phyloP scores from a whole-genome alignment of 1,140 invertebrate species.

The Helicoverpa armigera region DNA sequence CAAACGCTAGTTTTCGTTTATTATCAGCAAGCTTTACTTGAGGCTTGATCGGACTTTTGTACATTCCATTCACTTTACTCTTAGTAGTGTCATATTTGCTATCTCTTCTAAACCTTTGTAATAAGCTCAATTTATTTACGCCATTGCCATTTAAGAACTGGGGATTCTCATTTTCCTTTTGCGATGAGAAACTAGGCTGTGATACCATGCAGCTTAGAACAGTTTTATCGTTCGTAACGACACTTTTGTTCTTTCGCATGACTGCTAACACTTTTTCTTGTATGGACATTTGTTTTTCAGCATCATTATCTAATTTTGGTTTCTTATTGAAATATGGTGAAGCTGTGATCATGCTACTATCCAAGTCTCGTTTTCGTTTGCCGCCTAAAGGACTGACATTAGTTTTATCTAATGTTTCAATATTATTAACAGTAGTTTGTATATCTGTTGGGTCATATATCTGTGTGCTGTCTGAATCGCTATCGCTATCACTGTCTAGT shows the following conservation, averaged over 20 bases:
- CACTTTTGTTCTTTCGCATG: slow-evolving; percentile 58
- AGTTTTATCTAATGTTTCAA: slow-evolving; percentile 26
- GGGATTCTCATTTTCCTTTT: slow-evolving; percentile 75
- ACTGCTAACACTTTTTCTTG: slow-evolving; percentile 74
- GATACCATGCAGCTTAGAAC: slow-evolving; percentile 54
- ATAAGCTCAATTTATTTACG: slow-evolving; percentile 59
- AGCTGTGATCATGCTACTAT: slow-evolving; percentile 58
- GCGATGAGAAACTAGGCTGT: slow-evolving; percentile 55
- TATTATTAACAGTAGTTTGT: background rate
- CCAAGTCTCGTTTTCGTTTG: slow-evolving; percentile 72
- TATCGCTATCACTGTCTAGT: slow-evolving; percentile 76
- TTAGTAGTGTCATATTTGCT: slow-evolving; percentile 55
- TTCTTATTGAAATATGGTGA: slow-evolving; percentile 80
- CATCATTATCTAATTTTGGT: slow-evolving; percentile 64
- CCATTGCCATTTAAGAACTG: slow-evolving; percentile 35
- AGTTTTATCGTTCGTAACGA: slow-evolving; percentile 54
- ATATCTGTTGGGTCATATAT: slow-evolving; percentile 56
- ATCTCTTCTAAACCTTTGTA: slow-evolving; percentile 71
- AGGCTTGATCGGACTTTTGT: slow-evolving; percentile 47
- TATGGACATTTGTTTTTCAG: slow-evolving; percentile 59
- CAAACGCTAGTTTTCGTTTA: slow-evolving; percentile 62
- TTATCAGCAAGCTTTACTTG: slow-evolving; percentile 10
- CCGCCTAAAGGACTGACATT: slow-evolving; percentile 44
- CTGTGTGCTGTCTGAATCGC: slow-evolving; percentile 67
- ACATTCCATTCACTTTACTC: slow-evolving; percentile 44